A percentile compares a stretch with the other conserved stretches of the same genome.
These are phyloP conservation scores for Furnarius figulus DNA, from an alignment of 2,113 vertebrate species.

Conservation along the genomic window DNA sequence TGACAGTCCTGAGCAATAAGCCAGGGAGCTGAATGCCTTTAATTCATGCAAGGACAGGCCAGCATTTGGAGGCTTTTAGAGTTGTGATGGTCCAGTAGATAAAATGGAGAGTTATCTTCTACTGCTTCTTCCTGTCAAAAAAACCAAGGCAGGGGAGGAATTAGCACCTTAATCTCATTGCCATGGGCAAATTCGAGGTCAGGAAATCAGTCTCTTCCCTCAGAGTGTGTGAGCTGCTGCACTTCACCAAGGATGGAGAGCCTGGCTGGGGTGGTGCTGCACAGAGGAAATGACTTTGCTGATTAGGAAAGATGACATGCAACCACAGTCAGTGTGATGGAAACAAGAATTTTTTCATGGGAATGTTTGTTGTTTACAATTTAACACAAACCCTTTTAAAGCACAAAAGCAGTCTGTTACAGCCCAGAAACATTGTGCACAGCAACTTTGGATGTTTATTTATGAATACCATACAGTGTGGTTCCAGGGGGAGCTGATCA, in stretches of 20 bases:
- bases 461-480: slow-evolving; percentile 32
- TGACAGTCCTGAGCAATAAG: neutral
- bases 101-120: neutral
- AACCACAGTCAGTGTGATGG: neutral
- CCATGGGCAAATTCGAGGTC: neutral
- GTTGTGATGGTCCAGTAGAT: neutral
- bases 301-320: neutral
- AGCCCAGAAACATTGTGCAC: slow-evolving; percentile 3
- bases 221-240: neutral
- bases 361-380: neutral
- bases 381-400: slow-evolving; percentile 8
- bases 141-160: neutral
- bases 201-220: neutral
- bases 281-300: neutral
- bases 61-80: rapidly evolving
- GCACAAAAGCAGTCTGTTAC: neutral
- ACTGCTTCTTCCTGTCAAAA: neutral
- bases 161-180: neutral
- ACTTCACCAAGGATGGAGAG: rapidly evolving
- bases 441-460: slow-evolving; percentile 39
- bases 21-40: neutral
- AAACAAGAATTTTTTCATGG: neutral
- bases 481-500: slow-evolving; percentile 41
- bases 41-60: neutral
- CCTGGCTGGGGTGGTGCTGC: neutral